These are phyloP conservation scores for Mus spicilegus DNA, from an alignment of 2,113 vertebrate genomes.

Conservation along the genomic window DNA sequence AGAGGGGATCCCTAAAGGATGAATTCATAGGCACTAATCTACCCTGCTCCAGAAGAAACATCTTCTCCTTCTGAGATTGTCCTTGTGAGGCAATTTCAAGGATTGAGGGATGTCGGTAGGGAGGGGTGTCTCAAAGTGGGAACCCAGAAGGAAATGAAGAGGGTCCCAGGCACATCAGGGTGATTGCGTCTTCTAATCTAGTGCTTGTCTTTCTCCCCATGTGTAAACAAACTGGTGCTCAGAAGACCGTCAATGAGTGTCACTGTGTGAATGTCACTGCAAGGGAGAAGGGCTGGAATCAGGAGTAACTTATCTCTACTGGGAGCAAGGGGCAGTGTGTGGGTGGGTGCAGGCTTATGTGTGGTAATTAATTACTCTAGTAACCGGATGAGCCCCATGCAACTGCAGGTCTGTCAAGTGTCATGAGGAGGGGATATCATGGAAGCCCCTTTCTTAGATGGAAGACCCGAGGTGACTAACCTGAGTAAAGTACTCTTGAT, in stretches of 20 bases:
- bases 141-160: not conserved
- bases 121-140: not conserved
- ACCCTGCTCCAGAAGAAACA: not conserved
- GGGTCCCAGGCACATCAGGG: not conserved
- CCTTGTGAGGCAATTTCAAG: not conserved
- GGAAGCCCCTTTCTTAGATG: not conserved
- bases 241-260: not conserved
- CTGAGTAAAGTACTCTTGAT: not conserved
- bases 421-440: not conserved
- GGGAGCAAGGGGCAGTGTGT: not conserved
- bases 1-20: not conserved
- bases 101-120: not conserved
- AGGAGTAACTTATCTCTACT: slow-evolving; percentile 15
- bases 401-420: not conserved
- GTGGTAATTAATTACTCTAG: not conserved
- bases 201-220: not conserved
- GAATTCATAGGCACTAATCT: not conserved
- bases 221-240: not conserved
- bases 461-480: not conserved
- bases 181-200: not conserved
- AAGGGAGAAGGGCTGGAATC: not conserved
- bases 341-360: not conserved
- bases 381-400: not conserved
- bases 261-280: not conserved
- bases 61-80: not conserved